Percentiles rank a stretch among this genome's conserved stretches.
Conservation (phyloP, 2,113 vertebrate genomes). For the Nerophis ophidion region DNA sequence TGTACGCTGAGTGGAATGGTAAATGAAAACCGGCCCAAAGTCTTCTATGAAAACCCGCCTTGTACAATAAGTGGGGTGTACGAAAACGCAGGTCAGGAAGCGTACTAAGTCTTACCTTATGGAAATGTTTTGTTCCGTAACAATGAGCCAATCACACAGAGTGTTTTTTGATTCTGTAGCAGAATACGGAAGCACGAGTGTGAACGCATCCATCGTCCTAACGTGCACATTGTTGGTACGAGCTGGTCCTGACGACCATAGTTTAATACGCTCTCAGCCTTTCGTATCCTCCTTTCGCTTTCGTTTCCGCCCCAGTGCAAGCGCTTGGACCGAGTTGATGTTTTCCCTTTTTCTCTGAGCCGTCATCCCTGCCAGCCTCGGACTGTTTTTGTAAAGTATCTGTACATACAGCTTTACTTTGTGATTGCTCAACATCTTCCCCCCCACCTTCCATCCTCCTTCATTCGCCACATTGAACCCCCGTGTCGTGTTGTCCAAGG, state of each 20-base stretch:
- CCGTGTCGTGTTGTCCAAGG: too few species aligned
- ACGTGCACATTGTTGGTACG: slow-evolving; percentile 45
- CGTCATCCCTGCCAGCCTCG: slow-evolving; percentile 43
- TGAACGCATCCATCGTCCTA: neutral
- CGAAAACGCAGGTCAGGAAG: too few species aligned
- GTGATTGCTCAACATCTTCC: slow-evolving; percentile 55
- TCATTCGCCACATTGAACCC: slow-evolving; percentile 21
- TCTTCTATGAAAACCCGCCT: too few species aligned
- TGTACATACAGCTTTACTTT: slow-evolving; percentile 60
- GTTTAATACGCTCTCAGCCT: slow-evolving; percentile 42
- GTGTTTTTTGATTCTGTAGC: slow-evolving; percentile 24
- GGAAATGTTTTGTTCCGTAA: too few species aligned
- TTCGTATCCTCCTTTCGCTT: slow-evolving; percentile 28
- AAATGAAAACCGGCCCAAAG: too few species aligned
- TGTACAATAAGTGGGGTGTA: too few species aligned
- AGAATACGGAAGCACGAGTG: slow-evolving; percentile 21
- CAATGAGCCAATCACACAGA: too few species aligned
- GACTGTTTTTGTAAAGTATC: slow-evolving; percentile 52
- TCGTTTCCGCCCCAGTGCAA: slow-evolving; percentile 16
- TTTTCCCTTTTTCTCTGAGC: slow-evolving; percentile 31
- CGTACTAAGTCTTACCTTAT: too few species aligned
- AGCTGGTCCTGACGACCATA: slow-evolving; percentile 52
- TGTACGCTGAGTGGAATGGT: too few species aligned
- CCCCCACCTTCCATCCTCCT: slow-evolving; percentile 21
- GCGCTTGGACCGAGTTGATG: slow-evolving; percentile 34